Evolutionary conservation across 2,113 vertebrate species (phyloP).

Genomic region (Fulica atra): DNA sequence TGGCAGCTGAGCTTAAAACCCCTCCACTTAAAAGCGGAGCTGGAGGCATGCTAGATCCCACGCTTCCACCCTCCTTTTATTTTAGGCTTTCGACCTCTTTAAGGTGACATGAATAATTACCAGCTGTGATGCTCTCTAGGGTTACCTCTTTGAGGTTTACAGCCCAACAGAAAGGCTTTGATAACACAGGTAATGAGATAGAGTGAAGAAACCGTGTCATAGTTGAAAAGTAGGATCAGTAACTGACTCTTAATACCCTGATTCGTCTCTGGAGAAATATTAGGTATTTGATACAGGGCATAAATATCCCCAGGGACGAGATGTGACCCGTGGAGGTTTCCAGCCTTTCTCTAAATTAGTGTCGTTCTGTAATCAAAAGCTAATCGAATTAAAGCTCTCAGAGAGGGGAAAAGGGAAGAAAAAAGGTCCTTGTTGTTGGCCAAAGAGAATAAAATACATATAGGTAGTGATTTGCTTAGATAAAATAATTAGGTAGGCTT

Average conservation of each 20-base stretch:
- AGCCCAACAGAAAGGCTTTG: not conserved
- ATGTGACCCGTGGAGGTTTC: not conserved
- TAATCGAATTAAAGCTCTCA: not conserved
- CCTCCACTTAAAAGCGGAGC: accelerated
- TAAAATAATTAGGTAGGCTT: not conserved
- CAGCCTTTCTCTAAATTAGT: not conserved
- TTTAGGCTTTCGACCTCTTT: not conserved
- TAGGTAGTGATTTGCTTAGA: not conserved
- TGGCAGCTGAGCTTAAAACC: not conserved
- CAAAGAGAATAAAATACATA: not conserved
- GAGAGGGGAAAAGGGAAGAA: not conserved
- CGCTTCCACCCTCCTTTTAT: not conserved
- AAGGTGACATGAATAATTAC: not conserved
- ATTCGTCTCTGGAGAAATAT: not conserved
- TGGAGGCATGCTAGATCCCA: not conserved
- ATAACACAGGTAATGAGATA: accelerated
- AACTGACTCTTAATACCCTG: not conserved
- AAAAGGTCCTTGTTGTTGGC: not conserved
- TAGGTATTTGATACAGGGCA: not conserved
- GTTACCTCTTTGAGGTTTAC: not conserved
- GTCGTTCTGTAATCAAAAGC: not conserved
- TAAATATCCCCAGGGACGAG: not conserved
- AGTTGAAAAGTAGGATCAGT: not conserved
- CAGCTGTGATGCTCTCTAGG: not conserved
- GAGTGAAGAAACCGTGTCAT: accelerated